Percentiles rank a stretch among this genome's conserved stretches.
These are phyloP conservation scores for Axea sp. DNA, from an alignment of 2,888 invertebrate species.

Conservation along the genomic window DNA sequence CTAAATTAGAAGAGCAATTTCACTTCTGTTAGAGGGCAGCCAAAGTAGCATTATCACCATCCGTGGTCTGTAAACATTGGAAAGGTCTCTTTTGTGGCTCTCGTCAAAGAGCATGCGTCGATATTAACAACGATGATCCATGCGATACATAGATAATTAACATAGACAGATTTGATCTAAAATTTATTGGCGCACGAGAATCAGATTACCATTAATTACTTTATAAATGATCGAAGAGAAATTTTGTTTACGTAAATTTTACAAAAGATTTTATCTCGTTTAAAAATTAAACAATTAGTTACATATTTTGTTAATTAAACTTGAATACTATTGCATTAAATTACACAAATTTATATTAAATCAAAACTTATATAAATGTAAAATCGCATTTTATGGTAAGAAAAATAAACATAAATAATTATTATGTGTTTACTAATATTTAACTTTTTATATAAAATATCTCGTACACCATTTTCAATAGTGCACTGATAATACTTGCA, in stretches of 20 bases:
- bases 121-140: slow-evolving; percentile 75
- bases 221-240: too few species aligned
- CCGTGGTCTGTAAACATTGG: slow-evolving; percentile 78
- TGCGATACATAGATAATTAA: slow-evolving; percentile 69
- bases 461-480: slow-evolving; percentile 27
- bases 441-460: background rate
- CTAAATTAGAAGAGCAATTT: slow-evolving; percentile 70
- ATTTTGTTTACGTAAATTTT: too few species aligned
- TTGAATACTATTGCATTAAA: too few species aligned
- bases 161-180: slow-evolving; percentile 36
- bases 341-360: too few species aligned
- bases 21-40: slow-evolving; percentile 79
- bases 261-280: too few species aligned
- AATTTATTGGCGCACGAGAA: slow-evolving; percentile 37
- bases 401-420: too few species aligned
- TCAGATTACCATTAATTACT: background rate
- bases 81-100: slow-evolving; percentile 74
- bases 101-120: slow-evolving; percentile 70
- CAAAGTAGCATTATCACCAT: slow-evolving; percentile 78
- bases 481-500: slow-evolving; percentile 15
- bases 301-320: too few species aligned
- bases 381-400: too few species aligned
- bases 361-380: too few species aligned
- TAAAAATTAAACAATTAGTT: too few species aligned
- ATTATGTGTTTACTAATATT: too few species aligned